A percentile compares a stretch with the other conserved stretches of the same genome.
phyloP scores from a whole-genome alignment of 2,797 vertebrate genomes.

The Rhodeus uyekii region DNA sequence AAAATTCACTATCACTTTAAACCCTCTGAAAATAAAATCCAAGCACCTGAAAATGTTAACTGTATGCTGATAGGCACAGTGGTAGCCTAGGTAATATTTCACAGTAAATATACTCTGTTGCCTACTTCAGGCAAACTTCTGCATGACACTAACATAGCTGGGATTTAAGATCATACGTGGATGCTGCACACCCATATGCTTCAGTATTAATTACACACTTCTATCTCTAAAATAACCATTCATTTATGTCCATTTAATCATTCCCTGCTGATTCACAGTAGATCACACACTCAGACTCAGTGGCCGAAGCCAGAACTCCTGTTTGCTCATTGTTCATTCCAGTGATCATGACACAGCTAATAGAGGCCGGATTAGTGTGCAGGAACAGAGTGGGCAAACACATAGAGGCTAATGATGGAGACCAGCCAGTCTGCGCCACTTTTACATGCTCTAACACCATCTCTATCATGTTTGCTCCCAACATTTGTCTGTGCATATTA shows the following conservation, averaged over 20 bases:
- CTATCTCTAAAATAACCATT: constrained; percentile 9
- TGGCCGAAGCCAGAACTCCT: constrained; percentile 43
- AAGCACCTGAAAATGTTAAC: constrained; percentile 5
- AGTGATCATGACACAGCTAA: constrained; percentile 52
- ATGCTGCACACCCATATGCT: neutral
- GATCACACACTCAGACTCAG: constrained; percentile 30
- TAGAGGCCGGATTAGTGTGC: constrained; percentile 47
- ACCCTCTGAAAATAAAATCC: constrained; percentile 28
- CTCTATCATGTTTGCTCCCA: neutral
- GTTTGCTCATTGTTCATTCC: constrained; percentile 54
- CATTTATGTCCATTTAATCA: constrained; percentile 34
- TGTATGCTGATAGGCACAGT: constrained; percentile 25
- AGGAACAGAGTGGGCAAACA: constrained; percentile 50
- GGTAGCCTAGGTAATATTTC: constrained; percentile 14
- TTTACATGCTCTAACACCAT: neutral
- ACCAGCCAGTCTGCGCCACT: constrained; percentile 37
- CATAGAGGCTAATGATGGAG: constrained; percentile 41
- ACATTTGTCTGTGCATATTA: neutral
- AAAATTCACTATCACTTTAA: constrained; percentile 10
- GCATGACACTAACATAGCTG: neutral
- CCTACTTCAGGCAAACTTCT: neutral
- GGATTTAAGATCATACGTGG: neutral
- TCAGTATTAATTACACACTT: constrained; percentile 1
- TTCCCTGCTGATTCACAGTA: constrained; percentile 40
- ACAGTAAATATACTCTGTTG: constrained; percentile 10